Evolutionary conservation across 1,140 invertebrate species (phyloP), one percentile per base, ranked within the genome.

Genomic region (Elymnias hypermnestra): DNA sequence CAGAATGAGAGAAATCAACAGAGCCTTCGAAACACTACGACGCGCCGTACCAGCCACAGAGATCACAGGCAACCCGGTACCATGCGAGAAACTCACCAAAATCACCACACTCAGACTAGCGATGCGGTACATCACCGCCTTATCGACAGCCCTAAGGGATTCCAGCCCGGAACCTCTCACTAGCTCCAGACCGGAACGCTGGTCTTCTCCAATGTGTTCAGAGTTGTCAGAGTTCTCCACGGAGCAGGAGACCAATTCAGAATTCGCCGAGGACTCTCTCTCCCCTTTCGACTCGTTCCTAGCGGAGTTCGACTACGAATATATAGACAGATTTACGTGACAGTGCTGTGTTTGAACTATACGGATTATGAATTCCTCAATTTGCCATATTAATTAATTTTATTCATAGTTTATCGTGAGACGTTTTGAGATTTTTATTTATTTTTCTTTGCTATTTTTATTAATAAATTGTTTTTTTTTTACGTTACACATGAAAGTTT

Each of bases 1-100:
- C 39, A 86, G 95, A 33, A 97, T 97, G 95, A 87, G 92, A 37
- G 94, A 97, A 72, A 96, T 97, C 51, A 97, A 97, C 82, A 88
- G 90, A 31, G 95, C 94, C 0, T 97, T 96, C 82, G 94, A 96
- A 75, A 88, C 90, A 1, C 86, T 97, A 0, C 88, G 94, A 12
- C 88, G 89, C 23, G 93, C 91, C 4, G 92, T 97, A 0, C 95
- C 95, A 1, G 82, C 89, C 1, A 67, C 84, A 5, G 83, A 86
- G 7, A 82, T 87, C 38, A 83, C 79, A 1, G 85, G 84, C 14
- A 65, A 71, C 1, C 77, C 83, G 5, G 85, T 83, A 13, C 85
- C 87, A 10, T 90, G 90, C 71, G 92, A 94, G 67, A 96, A 95
- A 83, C 78, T 95, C 38, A 96, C 95, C 18, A 97, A 96, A 87